Percentiles rank a stretch among this genome's conserved stretches.
phyloP scores from a whole-genome alignment of 2,797 vertebrate species.

The Acomys russatus region DNA sequence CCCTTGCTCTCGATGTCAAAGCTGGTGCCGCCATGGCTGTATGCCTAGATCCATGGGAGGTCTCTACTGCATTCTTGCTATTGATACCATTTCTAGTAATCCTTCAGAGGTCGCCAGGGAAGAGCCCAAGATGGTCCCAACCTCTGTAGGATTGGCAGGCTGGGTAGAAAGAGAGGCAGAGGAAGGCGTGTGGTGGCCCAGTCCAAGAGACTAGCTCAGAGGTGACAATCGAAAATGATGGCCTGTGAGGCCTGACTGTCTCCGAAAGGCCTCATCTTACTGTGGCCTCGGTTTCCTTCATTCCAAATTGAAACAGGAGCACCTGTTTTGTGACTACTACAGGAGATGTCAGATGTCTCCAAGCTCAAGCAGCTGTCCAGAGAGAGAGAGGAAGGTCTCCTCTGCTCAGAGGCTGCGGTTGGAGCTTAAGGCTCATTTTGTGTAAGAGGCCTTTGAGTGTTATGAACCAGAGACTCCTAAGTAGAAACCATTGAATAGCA shows the following conservation, averaged over 20 bases:
- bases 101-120: neutral
- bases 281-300: neutral
- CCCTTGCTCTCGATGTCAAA: neutral
- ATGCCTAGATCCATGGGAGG: neutral
- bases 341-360: neutral
- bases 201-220: neutral
- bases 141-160: neutral
- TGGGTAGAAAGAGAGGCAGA: neutral
- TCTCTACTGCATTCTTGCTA: neutral
- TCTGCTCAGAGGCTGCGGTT: neutral
- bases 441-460: neutral
- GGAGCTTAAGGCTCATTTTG: neutral
- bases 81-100: neutral
- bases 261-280: neutral
- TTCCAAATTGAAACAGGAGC: neutral
- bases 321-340: neutral
- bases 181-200: neutral
- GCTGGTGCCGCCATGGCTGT: neutral
- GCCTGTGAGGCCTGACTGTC: neutral
- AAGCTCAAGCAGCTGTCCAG: neutral
- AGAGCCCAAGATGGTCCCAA: neutral
- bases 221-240: too few species aligned
- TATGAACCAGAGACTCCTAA: neutral
- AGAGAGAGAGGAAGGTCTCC: neutral
- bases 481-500: neutral